Evolutionary conservation across 2,113 vertebrate species (phyloP).

Genomic region (Pogonocichla stellata): DNA sequence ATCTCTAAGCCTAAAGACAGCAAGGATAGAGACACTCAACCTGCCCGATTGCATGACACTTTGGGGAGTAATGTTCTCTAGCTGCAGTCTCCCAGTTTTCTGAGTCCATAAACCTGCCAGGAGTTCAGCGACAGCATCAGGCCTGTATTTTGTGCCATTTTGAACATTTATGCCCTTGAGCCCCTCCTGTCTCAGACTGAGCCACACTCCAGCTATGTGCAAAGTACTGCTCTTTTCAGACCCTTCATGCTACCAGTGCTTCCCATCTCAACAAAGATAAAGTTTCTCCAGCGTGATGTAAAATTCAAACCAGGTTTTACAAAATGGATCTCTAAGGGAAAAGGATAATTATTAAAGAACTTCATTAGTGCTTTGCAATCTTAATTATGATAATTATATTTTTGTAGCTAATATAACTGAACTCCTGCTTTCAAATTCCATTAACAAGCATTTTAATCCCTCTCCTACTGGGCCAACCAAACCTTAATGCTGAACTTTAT

Average conservation of each 20-base stretch:
- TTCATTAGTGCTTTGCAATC: constrained; percentile 62
- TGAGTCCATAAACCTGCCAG: not conserved
- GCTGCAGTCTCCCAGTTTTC: not conserved
- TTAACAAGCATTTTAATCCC: constrained; percentile 54
- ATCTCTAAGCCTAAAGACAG: not conserved
- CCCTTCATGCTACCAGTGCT: not conserved
- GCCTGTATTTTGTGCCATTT: not conserved
- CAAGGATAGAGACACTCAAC: not conserved
- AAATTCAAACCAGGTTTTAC: constrained; percentile 62
- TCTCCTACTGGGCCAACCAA: constrained; percentile 54
- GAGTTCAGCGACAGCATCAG: not conserved
- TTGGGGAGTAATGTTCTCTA: not conserved
- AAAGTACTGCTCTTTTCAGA: not conserved
- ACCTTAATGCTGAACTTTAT: constrained; percentile 21
- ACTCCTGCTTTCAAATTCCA: constrained; percentile 61
- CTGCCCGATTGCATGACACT: not conserved
- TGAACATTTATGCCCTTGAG: not conserved
- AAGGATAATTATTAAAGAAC: constrained; percentile 62
- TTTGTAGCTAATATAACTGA: constrained; percentile 63
- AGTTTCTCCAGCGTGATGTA: not conserved
- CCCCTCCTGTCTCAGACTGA: not conserved
- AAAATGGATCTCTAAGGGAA: constrained; percentile 53
- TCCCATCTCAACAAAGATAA: not conserved
- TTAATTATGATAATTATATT: constrained; percentile 72
- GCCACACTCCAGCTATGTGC: not conserved